Conservation (phyloP, 2,888 invertebrate species). For the Myathropa florea region DNA sequence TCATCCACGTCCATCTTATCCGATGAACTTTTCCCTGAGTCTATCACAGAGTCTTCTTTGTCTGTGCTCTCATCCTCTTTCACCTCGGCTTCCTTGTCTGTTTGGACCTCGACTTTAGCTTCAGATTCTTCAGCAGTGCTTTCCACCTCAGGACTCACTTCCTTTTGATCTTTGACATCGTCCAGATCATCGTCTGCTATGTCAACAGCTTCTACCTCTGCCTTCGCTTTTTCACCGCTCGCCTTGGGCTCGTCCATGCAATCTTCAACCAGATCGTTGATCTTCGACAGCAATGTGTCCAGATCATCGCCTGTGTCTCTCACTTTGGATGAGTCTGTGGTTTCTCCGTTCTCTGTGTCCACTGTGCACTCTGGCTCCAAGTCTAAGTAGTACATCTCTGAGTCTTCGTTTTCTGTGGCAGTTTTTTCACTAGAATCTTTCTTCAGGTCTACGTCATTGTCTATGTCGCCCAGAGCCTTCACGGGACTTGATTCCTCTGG, state of each 20-base stretch:
- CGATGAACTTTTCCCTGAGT: slow-evolving; percentile 6
- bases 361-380: neutral
- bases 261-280: slow-evolving; percentile 74
- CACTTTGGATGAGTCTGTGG: slow-evolving; percentile 33
- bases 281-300: slow-evolving; percentile 74
- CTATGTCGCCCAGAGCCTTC: slow-evolving; percentile 15
- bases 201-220: neutral
- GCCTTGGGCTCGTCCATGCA: slow-evolving; percentile 62
- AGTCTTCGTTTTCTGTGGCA: neutral
- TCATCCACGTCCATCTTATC: slow-evolving; percentile 49
- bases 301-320: slow-evolving; percentile 74
- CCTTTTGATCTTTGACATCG: slow-evolving; percentile 20
- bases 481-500: neutral
- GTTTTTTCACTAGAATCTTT: slow-evolving; percentile 13
- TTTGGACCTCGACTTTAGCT: slow-evolving; percentile 1
- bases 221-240: neutral
- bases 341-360: slow-evolving; percentile 28
- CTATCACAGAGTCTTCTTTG: neutral
- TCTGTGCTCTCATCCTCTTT: slow-evolving; percentile 8
- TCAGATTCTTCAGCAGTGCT: neutral
- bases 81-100: neutral
- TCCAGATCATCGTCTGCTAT: slow-evolving; percentile 5
- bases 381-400: slow-evolving; percentile 19
- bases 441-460: slow-evolving; percentile 25
- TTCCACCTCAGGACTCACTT: neutral